A percentile compares a stretch with the other conserved stretches of the same genome.
phyloP scores from a whole-genome alignment of 2,888 invertebrate species.

The Xylota segnis region DNA sequence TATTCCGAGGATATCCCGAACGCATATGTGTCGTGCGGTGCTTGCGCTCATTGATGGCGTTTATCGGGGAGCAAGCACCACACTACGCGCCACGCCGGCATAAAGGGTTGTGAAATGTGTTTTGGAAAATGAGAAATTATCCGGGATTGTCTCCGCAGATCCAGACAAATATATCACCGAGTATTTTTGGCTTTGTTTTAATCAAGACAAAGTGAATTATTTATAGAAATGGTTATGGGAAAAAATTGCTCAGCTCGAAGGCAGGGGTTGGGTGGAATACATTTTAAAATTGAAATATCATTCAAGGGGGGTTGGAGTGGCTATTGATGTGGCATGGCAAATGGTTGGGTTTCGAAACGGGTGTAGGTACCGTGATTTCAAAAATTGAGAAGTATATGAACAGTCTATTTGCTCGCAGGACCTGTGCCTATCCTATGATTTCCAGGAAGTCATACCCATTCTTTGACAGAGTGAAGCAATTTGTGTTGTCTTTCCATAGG shows the following conservation, averaged over 20 bases:
- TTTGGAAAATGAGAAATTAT: conserved; percentile 73
- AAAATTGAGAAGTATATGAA: no score
- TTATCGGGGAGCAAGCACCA: conserved; percentile 17
- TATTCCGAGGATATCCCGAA: conserved; percentile 36
- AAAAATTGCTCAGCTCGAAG: conserved; percentile 11
- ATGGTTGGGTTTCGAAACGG: neutral
- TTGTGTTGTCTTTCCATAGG: no score
- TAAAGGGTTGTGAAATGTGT: conserved; percentile 50
- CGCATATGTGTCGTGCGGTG: conserved; percentile 63
- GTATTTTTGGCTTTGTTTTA: conserved; percentile 71
- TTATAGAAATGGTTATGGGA: conserved; percentile 58
- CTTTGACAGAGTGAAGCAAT: no score
- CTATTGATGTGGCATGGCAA: neutral
- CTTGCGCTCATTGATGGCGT: conserved; percentile 40
- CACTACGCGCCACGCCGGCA: conserved; percentile 12
- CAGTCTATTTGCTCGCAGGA: no score
- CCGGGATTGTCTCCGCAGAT: conserved; percentile 71
- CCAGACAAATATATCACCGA: conserved; percentile 74
- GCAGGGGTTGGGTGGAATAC: neutral
- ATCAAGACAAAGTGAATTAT: conserved; percentile 77
- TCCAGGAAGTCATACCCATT: no score
- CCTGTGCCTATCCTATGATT: no score
- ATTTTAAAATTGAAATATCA: conserved; percentile 8
- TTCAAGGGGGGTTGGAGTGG: neutral
- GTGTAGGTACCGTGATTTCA: neutral